These are phyloP conservation scores for Macrocentrus cingulum DNA, from an alignment of 1,140 invertebrate species.

Conservation along the genomic window DNA sequence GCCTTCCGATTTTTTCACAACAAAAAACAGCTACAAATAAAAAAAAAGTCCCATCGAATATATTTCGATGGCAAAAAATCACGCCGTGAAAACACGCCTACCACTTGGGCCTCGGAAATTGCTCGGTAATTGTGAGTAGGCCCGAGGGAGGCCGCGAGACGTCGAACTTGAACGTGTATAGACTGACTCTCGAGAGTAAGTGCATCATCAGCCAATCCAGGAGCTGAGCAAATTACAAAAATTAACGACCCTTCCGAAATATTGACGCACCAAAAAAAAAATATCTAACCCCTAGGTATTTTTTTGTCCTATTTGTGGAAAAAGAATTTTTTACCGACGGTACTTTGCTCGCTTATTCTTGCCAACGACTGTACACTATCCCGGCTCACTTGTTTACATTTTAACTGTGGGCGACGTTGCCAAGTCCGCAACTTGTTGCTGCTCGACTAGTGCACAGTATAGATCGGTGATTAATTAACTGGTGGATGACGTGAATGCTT, in stretches of 20 bases:
- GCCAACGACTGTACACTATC: slow-evolving; percentile 43
- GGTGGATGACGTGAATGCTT: slow-evolving; percentile 32
- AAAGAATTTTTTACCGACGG: not conserved
- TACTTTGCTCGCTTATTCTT: slow-evolving; percentile 27
- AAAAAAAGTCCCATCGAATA: not conserved
- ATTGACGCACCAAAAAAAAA: no score
- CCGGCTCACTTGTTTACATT: slow-evolving; percentile 56
- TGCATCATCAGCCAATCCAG: no score
- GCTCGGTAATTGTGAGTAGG: slow-evolving; percentile 29
- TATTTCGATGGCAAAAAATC: slow-evolving; percentile 24
- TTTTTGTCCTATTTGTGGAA: no score
- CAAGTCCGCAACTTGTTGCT: slow-evolving; percentile 54
- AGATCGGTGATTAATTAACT: slow-evolving; percentile 47
- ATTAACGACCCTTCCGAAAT: no score
- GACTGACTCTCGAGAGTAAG: no score
- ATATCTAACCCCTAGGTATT: no score
- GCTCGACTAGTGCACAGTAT: slow-evolving; percentile 18
- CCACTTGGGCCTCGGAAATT: slow-evolving; percentile 28
- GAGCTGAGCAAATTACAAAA: no score
- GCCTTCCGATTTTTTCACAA: slow-evolving; percentile 41
- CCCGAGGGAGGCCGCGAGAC: not conserved
- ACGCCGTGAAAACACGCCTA: slow-evolving; percentile 32
- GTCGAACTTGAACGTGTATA: not conserved
- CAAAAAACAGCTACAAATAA: slow-evolving; percentile 9
- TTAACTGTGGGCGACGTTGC: slow-evolving; percentile 53